Evolutionary conservation across 2,888 invertebrate genomes (phyloP), one percentile per base, ranked within the genome.

Genomic region (Ctena decussata): DNA sequence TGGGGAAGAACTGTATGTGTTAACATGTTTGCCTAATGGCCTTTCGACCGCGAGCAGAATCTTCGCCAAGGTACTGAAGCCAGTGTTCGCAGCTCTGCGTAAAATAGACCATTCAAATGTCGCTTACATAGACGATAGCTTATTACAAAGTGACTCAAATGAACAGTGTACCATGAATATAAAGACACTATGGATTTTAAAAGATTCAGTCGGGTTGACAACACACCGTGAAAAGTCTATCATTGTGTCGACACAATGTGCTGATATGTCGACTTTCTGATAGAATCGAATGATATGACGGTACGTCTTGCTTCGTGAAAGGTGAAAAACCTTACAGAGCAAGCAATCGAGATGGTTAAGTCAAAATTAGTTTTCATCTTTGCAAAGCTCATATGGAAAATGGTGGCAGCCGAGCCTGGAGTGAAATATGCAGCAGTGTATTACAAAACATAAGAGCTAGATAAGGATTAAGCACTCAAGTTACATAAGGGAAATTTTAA

Each of bases 21-120:
- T 72, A 53, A 80, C 75, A 11, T 75, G 73, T 44, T 41, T 89
- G 2, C 83, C 86, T 24, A 84, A 86, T 69, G 84, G 90, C 12
- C 44, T 84, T 24, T 21, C 81, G 15, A 82, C 60, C 27, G 89
- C 89, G 18, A 89, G 85, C 6, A 57, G 84, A 74, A 70, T 79
- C 12, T 91, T 91, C 65, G 89, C 88, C 35, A 89, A 89, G 69
- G n/a, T 90, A 0, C 15, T 91, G 53, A 90, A 89, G 65, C 89
- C 89, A 46, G 84, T 89, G 8, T 89, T 80, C 81, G 80, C 87
- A 5, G 30, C 24, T 6, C 30, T 44, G 18, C 15, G 72, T 5
- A 72, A 72, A 72, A 30, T 41, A 15, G 39, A 44, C 11, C 72
- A 72, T 27, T 30, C 30, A 2, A 72, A 72, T 72, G 44, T 72